Evolutionary conservation across 2,113 vertebrate genomes (phyloP).

Genomic region (Oncorhynchus kisutch): DNA sequence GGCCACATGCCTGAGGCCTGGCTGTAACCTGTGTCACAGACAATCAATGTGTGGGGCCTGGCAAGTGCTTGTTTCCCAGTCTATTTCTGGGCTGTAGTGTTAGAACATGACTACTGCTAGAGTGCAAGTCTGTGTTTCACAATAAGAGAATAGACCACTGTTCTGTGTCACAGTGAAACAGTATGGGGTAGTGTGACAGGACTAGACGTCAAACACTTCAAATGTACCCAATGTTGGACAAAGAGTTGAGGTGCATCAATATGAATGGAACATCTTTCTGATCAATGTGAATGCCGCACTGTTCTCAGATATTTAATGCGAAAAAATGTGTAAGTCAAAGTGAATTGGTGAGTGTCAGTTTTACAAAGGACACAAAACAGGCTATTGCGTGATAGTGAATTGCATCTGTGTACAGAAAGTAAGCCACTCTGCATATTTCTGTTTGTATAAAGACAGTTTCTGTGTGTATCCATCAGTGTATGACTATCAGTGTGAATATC

Average conservation of each 20-base stretch:
- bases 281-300: too few relatives aligned
- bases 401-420: background rate
- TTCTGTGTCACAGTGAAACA: background rate
- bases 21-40: slow-evolving; percentile 50
- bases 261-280: too few relatives aligned
- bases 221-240: too few relatives aligned
- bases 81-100: slow-evolving; percentile 32
- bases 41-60: slow-evolving; percentile 43
- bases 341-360: background rate
- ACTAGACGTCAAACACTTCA: background rate
- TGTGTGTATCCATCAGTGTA: background rate
- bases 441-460: slow-evolving; percentile 5
- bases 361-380: background rate
- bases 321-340: background rate
- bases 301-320: background rate
- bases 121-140: slow-evolving; percentile 12
- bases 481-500: background rate
- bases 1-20: slow-evolving; percentile 38
- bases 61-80: slow-evolving; percentile 47
- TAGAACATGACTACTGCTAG: slow-evolving; percentile 35
- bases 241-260: too few relatives aligned
- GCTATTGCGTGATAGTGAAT: background rate
- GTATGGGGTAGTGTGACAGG: background rate
- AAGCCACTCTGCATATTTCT: background rate
- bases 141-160: too few relatives aligned